phyloP scores from a whole-genome alignment of 2,888 invertebrate genomes.

The Spatulosminthurus flaviceps region DNA sequence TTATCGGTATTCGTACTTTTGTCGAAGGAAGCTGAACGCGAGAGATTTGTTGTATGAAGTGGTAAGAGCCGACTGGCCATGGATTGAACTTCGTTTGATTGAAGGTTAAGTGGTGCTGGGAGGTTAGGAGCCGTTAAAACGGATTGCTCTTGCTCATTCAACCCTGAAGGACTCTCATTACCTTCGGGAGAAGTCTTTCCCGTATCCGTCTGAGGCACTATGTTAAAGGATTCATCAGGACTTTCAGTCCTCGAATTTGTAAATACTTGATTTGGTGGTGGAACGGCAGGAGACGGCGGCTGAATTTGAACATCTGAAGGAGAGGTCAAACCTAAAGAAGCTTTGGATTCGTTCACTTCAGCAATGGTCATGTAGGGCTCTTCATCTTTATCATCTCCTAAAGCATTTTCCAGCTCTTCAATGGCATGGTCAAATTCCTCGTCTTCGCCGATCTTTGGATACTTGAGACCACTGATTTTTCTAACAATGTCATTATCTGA shows the following conservation, averaged over 20 bases:
- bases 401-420: not conserved
- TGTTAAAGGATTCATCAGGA: not conserved
- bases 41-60: conserved; percentile 28
- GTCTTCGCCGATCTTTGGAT: conserved; percentile 26
- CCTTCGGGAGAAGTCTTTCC: not conserved
- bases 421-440: conserved; percentile 22
- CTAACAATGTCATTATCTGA: not conserved
- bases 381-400: conserved; percentile 30
- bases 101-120: not conserved
- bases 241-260: not conserved
- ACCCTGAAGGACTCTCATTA: not conserved
- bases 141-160: not conserved
- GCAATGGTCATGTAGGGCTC: conserved; percentile 61
- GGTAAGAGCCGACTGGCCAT: conserved; percentile 1
- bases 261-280: not conserved
- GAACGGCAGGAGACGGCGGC: not conserved
- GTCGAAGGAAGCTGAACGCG: conserved; percentile 35
- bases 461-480: conserved; percentile 16
- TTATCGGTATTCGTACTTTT: conserved; percentile 15
- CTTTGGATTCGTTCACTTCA: conserved; percentile 56
- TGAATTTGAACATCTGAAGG: not conserved
- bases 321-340: conserved; percentile 43
- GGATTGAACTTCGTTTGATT: not conserved
- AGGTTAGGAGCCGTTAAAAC: not conserved
- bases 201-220: not conserved